These are phyloP conservation scores for Abrostola tripartita DNA, from an alignment of 2,888 invertebrate species.

Conservation along the genomic window DNA sequence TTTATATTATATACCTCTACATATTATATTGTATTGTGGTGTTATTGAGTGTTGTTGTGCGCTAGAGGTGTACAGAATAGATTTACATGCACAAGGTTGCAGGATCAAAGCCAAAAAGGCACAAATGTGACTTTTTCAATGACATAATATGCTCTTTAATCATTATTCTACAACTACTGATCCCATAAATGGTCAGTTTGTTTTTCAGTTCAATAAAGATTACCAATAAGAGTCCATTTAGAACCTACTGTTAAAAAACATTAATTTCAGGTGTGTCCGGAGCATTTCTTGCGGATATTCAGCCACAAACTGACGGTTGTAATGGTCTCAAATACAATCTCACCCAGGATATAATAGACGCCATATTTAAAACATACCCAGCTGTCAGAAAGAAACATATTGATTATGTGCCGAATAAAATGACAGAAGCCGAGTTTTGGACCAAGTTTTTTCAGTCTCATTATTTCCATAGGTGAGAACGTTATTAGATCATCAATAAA, in stretches of 20 bases:
- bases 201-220: neutral
- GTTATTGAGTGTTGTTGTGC: no score
- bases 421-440: constrained; percentile 99
- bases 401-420: constrained; percentile 98
- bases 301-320: constrained; percentile 98
- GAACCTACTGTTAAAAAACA: neutral
- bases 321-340: constrained; percentile 99
- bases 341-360: constrained; percentile 98
- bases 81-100: no score
- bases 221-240: neutral
- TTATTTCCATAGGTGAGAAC: constrained; percentile 95
- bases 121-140: no score
- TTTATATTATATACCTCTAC: no score
- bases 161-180: no score
- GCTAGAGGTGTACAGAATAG: no score
- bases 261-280: constrained; percentile 90
- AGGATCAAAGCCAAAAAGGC: no score
- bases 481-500: neutral
- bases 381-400: constrained; percentile 98
- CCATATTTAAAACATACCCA: constrained; percentile 99
- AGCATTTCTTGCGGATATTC: constrained; percentile 96
- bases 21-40: no score
- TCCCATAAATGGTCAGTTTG: no score
- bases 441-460: constrained; percentile 99
- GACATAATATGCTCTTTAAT: no score